Evolutionary conservation across 2,888 invertebrate genomes (phyloP).

Genomic region (Oscheius myriophilus): DNA sequence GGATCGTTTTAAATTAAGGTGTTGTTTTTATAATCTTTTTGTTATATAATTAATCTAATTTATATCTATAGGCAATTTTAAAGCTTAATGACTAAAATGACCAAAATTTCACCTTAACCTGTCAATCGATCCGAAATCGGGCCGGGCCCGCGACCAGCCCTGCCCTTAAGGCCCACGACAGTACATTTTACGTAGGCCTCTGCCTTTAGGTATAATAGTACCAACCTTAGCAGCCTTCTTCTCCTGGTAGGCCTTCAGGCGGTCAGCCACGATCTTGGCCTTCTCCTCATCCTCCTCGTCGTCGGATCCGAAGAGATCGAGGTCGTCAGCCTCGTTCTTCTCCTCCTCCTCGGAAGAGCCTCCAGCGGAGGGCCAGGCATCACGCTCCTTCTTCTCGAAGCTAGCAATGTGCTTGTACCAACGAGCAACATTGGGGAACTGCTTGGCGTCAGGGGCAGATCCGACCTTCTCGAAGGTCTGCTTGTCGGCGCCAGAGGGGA

Average conservation of each 20-base stretch:
- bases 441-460: slow-evolving; percentile 50
- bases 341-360: slow-evolving; percentile 53
- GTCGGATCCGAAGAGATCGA: slow-evolving; percentile 69
- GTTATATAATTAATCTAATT: no score
- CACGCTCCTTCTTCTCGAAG: slow-evolving; percentile 57
- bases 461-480: slow-evolving; percentile 50
- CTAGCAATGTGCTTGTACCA: slow-evolving; percentile 67
- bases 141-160: no score
- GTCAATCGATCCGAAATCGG: no score
- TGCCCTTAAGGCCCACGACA: no score
- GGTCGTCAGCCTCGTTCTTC: slow-evolving; percentile 49
- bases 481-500: slow-evolving; percentile 56
- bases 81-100: no score
- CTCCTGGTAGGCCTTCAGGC: slow-evolving; percentile 88
- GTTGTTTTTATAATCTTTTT: no score
- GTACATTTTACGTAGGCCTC: no score
- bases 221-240: slow-evolving; percentile 88
- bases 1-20: no score
- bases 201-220: no score
- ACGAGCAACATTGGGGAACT: slow-evolving; percentile 61
- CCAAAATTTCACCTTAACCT: no score
- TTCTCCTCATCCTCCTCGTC: slow-evolving; percentile 68
- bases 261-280: slow-evolving; percentile 82
- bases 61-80: no score
- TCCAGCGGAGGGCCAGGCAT: slow-evolving; percentile 55